These are phyloP conservation scores for Notarius quadriscutis DNA, from an alignment of 2,113 vertebrate genomes.

Conservation along the genomic window DNA sequence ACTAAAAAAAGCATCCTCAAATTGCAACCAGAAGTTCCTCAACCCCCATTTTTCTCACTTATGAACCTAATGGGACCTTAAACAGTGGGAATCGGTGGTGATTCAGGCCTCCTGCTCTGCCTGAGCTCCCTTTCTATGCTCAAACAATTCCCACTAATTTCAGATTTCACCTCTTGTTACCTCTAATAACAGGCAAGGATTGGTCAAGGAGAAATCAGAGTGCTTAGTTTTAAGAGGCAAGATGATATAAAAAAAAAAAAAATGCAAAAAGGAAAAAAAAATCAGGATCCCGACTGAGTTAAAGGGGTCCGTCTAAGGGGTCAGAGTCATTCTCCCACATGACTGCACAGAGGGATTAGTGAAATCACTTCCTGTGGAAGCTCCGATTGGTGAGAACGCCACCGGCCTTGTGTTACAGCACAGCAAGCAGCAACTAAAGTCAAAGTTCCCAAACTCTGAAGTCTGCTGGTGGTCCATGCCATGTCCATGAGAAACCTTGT, in stretches of 20 bases:
- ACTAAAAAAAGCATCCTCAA: constrained; percentile 79
- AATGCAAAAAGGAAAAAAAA: neutral
- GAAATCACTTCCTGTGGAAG: constrained; percentile 67
- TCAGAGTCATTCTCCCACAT: constrained; percentile 60
- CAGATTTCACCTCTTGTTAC: constrained; percentile 53
- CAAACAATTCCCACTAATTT: constrained; percentile 49
- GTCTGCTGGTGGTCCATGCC: constrained; percentile 29
- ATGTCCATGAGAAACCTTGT: constrained; percentile 7
- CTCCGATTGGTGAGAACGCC: constrained; percentile 57
- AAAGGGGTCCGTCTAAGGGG: constrained; percentile 43
- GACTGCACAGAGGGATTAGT: constrained; percentile 62
- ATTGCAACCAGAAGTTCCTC: constrained; percentile 77
- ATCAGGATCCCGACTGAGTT: neutral
- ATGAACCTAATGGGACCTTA: constrained; percentile 57
- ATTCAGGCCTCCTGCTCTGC: neutral
- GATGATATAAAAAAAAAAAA: constrained; percentile 46
- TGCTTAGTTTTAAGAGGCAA: constrained; percentile 12
- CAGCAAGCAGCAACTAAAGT: constrained; percentile 31
- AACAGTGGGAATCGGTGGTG: constrained; percentile 56
- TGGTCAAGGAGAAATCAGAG: constrained; percentile 1
- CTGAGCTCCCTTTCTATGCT: constrained; percentile 18
- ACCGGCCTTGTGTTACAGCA: constrained; percentile 42
- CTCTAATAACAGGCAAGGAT: constrained; percentile 23
- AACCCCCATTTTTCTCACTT: constrained; percentile 52
- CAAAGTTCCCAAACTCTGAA: constrained; percentile 40